These are phyloP conservation scores for Coleophora deauratella DNA, from an alignment of 2,888 invertebrate genomes.

Conservation along the genomic window DNA sequence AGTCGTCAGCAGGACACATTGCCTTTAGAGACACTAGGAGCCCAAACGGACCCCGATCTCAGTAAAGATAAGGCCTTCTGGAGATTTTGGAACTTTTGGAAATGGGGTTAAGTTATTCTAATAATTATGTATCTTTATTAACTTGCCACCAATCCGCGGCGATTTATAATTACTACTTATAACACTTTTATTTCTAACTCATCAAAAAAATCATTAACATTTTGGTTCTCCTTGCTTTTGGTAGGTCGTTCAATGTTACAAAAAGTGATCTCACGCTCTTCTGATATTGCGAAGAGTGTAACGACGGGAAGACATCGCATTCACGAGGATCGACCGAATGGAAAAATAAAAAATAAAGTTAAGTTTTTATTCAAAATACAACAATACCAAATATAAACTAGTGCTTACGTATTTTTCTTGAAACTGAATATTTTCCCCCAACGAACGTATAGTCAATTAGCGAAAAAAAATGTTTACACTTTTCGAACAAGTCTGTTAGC, in stretches of 20 bases:
- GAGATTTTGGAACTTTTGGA: constrained; percentile 39
- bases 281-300: constrained; percentile 33
- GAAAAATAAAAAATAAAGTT: constrained; percentile 47
- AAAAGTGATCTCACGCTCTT: constrained; percentile 38
- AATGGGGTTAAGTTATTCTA: constrained; percentile 37
- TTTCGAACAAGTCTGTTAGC: too few relatives aligned
- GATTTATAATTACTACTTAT: background rate
- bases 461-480: too few relatives aligned
- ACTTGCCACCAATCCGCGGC: background rate
- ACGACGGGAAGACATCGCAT: constrained; percentile 27
- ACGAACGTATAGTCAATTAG: too few relatives aligned
- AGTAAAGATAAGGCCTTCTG: constrained; percentile 29
- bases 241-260: constrained; percentile 42
- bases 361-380: constrained; percentile 56
- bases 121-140: too few relatives aligned
- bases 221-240: constrained; percentile 19
- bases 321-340: constrained; percentile 28
- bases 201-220: too few relatives aligned
- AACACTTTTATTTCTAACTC: too few relatives aligned
- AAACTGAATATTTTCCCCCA: background rate
- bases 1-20: constrained; percentile 19
- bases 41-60: constrained; percentile 25
- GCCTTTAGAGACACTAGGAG: constrained; percentile 27
- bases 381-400: constrained; percentile 35
- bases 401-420: constrained; percentile 8